These are phyloP conservation scores for Oscheius sp. DNA, from an alignment of 2,888 invertebrate genomes.

Conservation along the genomic window DNA sequence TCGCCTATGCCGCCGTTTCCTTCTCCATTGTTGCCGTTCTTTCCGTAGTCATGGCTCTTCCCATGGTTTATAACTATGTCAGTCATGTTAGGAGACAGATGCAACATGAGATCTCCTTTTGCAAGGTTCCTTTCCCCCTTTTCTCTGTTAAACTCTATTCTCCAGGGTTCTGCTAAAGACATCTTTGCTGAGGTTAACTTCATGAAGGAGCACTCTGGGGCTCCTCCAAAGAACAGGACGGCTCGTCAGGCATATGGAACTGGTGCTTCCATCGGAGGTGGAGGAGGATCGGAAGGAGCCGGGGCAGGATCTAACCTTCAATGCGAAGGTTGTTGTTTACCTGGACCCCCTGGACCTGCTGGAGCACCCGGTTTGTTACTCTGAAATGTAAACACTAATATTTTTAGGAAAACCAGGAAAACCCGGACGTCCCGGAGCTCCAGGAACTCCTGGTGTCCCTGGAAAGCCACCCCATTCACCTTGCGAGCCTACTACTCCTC, in stretches of 20 bases:
- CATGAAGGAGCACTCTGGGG: slow-evolving; percentile 53
- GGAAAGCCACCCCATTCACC: slow-evolving; percentile 67
- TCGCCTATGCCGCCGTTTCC: slow-evolving; percentile 59
- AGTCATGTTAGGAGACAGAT: slow-evolving; percentile 52
- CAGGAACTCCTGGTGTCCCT: slow-evolving; percentile 56
- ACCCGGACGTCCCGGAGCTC: slow-evolving; percentile 59
- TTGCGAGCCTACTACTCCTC: slow-evolving; percentile 66
- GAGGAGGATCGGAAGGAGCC: not conserved
- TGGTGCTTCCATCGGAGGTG: slow-evolving; percentile 21
- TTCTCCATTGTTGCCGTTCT: slow-evolving; percentile 62
- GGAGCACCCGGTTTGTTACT: slow-evolving; percentile 65
- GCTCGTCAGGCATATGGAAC: slow-evolving; percentile 49
- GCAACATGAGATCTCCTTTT: slow-evolving; percentile 52
- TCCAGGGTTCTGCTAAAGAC: slow-evolving; percentile 65
- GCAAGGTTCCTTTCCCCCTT: slow-evolving; percentile 39
- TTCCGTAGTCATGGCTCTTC: slow-evolving; percentile 57
- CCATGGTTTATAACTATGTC: slow-evolving; percentile 60
- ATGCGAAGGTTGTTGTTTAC: slow-evolving; percentile 60
- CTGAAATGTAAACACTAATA: too few relatives aligned
- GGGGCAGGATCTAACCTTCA: slow-evolving; percentile 48
- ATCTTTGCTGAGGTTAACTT: slow-evolving; percentile 65
- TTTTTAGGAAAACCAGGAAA: slow-evolving; percentile 65
- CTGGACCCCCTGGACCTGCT: slow-evolving; percentile 66
- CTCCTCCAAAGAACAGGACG: slow-evolving; percentile 61
- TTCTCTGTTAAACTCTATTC: not conserved